A percentile compares a stretch with the other conserved stretches of the same genome.
Conservation (phyloP, 2,888 invertebrate species). For the Cheilosia soror region DNA sequence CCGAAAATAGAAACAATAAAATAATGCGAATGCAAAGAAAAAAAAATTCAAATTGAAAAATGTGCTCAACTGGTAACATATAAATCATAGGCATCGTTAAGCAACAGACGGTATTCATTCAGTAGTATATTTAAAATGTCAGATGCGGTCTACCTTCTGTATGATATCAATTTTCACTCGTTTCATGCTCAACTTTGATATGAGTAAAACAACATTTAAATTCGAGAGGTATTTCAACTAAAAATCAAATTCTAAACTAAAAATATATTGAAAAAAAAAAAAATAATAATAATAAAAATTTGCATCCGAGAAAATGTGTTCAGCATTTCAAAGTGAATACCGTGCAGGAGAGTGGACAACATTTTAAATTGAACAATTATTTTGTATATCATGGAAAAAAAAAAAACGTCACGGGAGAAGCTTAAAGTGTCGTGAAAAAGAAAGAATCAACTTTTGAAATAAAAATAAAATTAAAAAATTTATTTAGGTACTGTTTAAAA, state of each 20-base stretch:
- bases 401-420: neutral
- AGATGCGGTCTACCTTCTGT: neutral
- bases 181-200: neutral
- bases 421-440: conserved; percentile 20
- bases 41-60: neutral
- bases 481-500: no score
- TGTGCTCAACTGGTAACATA: conserved; percentile 10
- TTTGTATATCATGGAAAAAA: conserved; percentile 11
- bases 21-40: conserved; percentile 1
- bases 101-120: neutral
- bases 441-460: neutral
- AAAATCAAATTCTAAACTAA: conserved; percentile 23
- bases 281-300: no score
- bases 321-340: no score
- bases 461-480: no score
- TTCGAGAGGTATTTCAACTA: neutral
- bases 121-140: conserved; percentile 9
- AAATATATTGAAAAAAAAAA: neutral
- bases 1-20: conserved; percentile 4
- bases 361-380: no score
- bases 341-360: no score
- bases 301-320: conserved; percentile 18
- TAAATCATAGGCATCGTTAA: conserved; percentile 11
- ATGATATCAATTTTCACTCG: neutral
- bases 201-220: no score